Evolutionary conservation across 2,888 invertebrate genomes (phyloP).

Genomic region (Platycnemis pennipes): DNA sequence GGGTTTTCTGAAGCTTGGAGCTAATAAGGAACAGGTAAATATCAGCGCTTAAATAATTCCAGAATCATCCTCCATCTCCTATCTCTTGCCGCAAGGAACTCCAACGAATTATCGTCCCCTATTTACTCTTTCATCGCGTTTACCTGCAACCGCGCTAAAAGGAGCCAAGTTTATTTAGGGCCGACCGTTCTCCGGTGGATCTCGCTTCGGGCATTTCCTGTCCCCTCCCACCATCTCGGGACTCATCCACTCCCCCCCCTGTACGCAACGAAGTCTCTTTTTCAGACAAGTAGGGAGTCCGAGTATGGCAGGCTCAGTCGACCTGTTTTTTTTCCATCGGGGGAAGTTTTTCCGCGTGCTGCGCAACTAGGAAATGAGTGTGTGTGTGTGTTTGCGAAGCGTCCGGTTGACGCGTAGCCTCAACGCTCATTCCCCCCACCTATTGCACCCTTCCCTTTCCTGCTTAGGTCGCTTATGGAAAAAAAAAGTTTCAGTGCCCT

Average conservation of each 20-base stretch:
- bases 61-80: too few relatives aligned
- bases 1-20: too few relatives aligned
- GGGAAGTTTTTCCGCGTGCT: not conserved
- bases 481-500: not conserved
- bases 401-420: not conserved
- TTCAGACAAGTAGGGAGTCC: not conserved
- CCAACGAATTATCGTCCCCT: too few relatives aligned
- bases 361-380: slow-evolving; percentile 10
- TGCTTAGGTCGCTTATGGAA: not conserved
- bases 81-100: too few relatives aligned
- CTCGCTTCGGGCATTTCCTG: not conserved
- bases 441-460: not conserved
- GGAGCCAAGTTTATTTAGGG: not conserved
- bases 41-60: too few relatives aligned
- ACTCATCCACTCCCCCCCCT: not conserved
- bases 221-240: not conserved
- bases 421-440: not conserved
- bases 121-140: too few relatives aligned
- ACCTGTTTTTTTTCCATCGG: not conserved
- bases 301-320: not conserved
- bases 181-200: not conserved
- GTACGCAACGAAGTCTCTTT: not conserved
- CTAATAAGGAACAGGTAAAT: too few relatives aligned
- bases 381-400: not conserved
- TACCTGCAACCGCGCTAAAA: too few relatives aligned